phyloP scores from a whole-genome alignment of 1,140 invertebrate genomes.

The Cotesia glomerata region DNA sequence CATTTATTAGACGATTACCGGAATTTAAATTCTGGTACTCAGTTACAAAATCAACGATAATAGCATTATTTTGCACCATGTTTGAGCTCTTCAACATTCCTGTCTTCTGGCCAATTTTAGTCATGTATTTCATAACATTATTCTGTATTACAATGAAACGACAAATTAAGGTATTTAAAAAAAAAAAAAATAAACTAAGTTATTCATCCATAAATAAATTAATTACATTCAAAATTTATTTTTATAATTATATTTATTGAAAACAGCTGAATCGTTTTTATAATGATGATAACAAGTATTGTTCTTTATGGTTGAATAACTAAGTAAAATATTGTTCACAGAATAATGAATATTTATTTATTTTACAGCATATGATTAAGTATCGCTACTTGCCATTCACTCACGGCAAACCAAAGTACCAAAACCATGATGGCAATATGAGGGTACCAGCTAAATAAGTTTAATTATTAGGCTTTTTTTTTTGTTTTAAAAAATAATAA shows the following conservation, averaged over 20 bases:
- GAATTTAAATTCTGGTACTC: conserved; percentile 99
- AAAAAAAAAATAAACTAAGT: no score
- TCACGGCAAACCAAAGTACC: conserved; percentile 94
- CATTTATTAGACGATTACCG: conserved; percentile 96
- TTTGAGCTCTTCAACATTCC: conserved; percentile 99
- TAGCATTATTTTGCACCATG: conserved; percentile 92
- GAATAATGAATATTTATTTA: conserved; percentile 15
- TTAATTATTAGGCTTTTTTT: background rate
- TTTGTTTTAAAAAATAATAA: conserved; percentile 3
- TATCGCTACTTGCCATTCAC: conserved; percentile 99
- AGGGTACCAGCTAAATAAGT: conserved; percentile 60
- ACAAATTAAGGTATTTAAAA: conserved; percentile 92
- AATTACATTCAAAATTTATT: background rate
- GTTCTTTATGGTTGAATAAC: no score
- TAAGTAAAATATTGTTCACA: background rate
- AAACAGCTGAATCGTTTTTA: no score
- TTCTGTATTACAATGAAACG: conserved; percentile 99
- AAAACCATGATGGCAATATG: conserved; percentile 68
- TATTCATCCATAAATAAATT: background rate
- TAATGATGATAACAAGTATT: no score
- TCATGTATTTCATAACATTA: conserved; percentile 98
- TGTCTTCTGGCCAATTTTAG: conserved; percentile 99
- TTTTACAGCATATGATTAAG: conserved; percentile 95
- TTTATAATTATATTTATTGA: background rate
- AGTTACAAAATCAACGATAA: conserved; percentile 91